Evolutionary conservation across 2,113 vertebrate genomes (phyloP), one percentile per base, ranked within the genome.

Genomic region (Corvus moneduloides): DNA sequence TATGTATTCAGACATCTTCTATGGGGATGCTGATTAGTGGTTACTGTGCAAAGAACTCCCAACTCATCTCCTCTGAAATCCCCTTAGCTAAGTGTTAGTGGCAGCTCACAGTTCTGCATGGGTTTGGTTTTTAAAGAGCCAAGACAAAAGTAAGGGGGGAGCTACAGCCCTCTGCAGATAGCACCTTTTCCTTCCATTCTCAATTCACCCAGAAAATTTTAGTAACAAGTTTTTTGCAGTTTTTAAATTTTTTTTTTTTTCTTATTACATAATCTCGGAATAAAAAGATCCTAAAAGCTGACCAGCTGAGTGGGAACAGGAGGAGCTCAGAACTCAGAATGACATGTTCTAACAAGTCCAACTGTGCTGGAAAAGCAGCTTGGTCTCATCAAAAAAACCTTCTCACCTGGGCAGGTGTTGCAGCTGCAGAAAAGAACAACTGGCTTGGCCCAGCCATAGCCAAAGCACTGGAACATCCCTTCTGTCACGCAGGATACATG

Each of bases 1-100:
- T 32, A 80, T 10, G 63, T 71, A 96, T 95, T 96, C 92, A 88
- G 85, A 35, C 68, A 52, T 63, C 49, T 90, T 94, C 87, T 94
- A 39, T 73, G 67, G 62, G 67, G 72, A 62, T 48, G 74, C 22
- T 95, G 87, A 93, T 85, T 79, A 90, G 56, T 16, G 33, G 63
- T 77, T 89, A 63, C 48, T 83, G 43, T 49, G 46, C 82, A 93
- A 85, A 87, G 66, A 84, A 49, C 59, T 94, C 75, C 48, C 67
- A 74, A 9, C 43, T 90, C 55, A 79, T 90, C 74, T 90, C 43
- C 30, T 87, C 75, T 73, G 64, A 91, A 95, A 96, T 33, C 21
- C 46, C 74, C 55, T 76, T 59, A 73, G 39, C 67, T 84, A 49
- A 69, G 23, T 63, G 48, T 30, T 59, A 66, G 43, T 48, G 67